Base-by-base conservation (phyloP, 1,140 invertebrate species). In the Cotesia vestalis region DNA sequence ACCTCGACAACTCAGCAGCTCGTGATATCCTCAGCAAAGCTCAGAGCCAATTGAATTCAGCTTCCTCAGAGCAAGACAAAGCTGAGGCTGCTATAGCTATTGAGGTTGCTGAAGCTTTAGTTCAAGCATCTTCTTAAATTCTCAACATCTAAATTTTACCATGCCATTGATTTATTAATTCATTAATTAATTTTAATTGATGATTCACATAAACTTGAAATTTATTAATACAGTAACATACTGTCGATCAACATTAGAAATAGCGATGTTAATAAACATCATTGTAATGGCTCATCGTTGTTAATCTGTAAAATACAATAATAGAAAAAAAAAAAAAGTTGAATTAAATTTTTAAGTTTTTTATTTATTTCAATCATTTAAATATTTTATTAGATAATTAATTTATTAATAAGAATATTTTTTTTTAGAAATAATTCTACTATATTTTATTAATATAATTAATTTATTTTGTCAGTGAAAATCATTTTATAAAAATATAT, bases 81-180 rank as follows among this genome's bases (percentile, higher is more conserved):
- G 96, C 96, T 34, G 95, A 97, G 89, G 97, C 96, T 69, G 91
- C 92, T 75, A 98, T 99, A 81, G 94, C 95, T 27, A 88, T 99
- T n/a, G 97, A 99, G 89, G 95, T 97, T 60, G 94, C 93, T 60
- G 95, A 99, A 88, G 95, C 96, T 76, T 89, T 99, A 78, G 92
- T 97, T 57, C 94, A 94, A 86, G 96, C 96, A 76, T 88, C 91
- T 27, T 89, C 92, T 83, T 92, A 91, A 89, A 84, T 72, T 35
- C n/a, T 12, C 71, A 9, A 69, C 40, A 40, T 9, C 6, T 9
- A 46, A 46, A 46, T 9, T 6, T 46, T 9, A 46, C 40, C 11
- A 46, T 11, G 11, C 6, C 40, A 46, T 46, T 46, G 40, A 46
- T 46, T 46, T 46, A 11, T 46, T 46, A 46, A 46, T 46, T 17